phyloP scores from a whole-genome alignment of 2,888 invertebrate genomes.

The Microdon myrmicae region DNA sequence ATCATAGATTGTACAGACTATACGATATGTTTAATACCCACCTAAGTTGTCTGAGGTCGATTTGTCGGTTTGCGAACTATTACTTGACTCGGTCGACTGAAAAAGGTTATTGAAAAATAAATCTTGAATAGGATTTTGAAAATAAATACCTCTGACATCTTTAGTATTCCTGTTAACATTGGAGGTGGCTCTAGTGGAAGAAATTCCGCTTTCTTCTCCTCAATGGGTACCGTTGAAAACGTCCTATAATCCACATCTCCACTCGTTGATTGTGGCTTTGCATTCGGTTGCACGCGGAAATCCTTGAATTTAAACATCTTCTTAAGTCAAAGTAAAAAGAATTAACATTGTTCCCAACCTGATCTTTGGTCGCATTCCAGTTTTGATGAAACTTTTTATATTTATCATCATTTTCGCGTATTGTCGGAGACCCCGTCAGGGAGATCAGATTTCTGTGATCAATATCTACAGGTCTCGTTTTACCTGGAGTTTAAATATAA shows the following conservation, averaged over 20 bases:
- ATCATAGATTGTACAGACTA: too few relatives aligned
- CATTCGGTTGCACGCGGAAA: conserved; percentile 53
- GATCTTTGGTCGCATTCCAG: conserved; percentile 54
- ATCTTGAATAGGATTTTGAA: neutral
- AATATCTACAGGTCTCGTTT: conserved; percentile 71
- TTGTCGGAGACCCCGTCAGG: conserved; percentile 77
- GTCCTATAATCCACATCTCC: conserved; percentile 62
- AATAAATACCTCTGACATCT: conserved; percentile 24
- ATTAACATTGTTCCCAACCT: conserved; percentile 35
- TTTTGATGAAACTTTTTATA: conserved; percentile 51
- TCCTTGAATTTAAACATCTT: conserved; percentile 53
- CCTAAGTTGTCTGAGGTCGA: conserved; percentile 15
- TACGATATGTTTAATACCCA: conserved; percentile 5
- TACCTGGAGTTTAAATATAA: conserved; percentile 53
- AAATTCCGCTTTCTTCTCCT: conserved; percentile 45
- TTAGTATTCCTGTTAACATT: conserved; percentile 33
- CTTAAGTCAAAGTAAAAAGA: neutral
- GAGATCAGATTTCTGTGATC: conserved; percentile 88
- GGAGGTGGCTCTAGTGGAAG: conserved; percentile 52
- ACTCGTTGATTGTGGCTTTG: conserved; percentile 11
- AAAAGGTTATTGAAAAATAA: neutral
- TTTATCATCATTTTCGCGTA: conserved; percentile 48
- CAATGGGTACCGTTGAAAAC: conserved; percentile 9
- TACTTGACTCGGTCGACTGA: conserved; percentile 11
- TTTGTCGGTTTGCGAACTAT: conserved; percentile 7